Conservation (phyloP, 2,113 vertebrate species). For the Trichechus manatus region DNA sequence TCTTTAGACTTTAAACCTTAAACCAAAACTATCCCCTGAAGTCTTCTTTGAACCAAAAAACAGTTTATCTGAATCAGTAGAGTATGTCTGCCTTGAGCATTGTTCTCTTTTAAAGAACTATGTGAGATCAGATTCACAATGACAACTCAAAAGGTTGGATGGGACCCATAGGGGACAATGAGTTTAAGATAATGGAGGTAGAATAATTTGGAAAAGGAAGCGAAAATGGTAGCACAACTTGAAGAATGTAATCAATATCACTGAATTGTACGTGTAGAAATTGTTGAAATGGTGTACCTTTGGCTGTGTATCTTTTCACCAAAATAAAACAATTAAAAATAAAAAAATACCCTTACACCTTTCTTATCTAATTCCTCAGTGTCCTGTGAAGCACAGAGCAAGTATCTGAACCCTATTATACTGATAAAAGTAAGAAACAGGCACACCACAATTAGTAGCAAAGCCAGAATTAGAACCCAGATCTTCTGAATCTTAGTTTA, state of each 20-base stretch:
- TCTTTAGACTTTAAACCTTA: background rate
- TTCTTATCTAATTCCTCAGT: slow-evolving; percentile 45
- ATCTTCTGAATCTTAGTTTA: slow-evolving; percentile 46
- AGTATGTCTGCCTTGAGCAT: background rate
- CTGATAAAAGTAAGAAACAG: slow-evolving; percentile 50
- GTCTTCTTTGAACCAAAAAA: background rate
- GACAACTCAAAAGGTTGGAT: background rate
- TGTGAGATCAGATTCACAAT: background rate
- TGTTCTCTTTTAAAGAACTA: background rate
- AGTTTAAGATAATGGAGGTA: background rate
- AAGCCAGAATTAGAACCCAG: slow-evolving; percentile 36
- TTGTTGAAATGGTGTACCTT: no score
- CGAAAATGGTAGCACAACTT: background rate
- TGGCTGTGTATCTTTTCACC: no score
- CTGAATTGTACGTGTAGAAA: background rate
- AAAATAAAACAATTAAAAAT: background rate
- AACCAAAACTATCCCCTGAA: background rate
- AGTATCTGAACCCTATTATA: background rate
- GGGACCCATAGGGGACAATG: background rate
- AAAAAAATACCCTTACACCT: background rate
- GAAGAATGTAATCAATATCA: background rate
- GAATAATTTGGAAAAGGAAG: background rate
- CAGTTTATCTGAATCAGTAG: background rate
- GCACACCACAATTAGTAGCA: slow-evolving; percentile 23
- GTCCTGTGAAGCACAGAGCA: slow-evolving; percentile 47